phyloP scores from a whole-genome alignment of 2,797 vertebrate species.

The Ficedula albicollis region DNA sequence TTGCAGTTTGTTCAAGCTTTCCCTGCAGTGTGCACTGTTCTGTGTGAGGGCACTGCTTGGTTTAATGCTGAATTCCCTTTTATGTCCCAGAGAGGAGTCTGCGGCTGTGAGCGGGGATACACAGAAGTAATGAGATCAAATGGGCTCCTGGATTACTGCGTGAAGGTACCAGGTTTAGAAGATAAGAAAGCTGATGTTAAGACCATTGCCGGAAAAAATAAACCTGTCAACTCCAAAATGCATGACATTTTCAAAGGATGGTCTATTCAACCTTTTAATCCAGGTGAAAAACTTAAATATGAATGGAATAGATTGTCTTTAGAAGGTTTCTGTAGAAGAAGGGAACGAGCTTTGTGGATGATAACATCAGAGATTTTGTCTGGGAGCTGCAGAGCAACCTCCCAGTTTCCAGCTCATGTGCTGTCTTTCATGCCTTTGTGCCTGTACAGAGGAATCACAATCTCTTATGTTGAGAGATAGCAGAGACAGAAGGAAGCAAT shows the following conservation, averaged over 20 bases:
- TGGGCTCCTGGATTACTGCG: constrained; percentile 95
- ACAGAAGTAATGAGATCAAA: constrained; percentile 95
- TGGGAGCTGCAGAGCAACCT: constrained; percentile 34
- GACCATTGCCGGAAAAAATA: constrained; percentile 88
- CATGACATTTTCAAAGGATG: constrained; percentile 93
- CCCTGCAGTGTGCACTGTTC: background rate
- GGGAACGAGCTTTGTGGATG: constrained; percentile 40
- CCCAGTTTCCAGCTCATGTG: background rate
- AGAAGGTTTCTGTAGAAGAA: background rate
- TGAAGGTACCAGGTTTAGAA: constrained; percentile 91
- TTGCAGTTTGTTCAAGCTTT: background rate
- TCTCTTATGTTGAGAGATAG: constrained; percentile 21
- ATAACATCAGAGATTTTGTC: constrained; percentile 38
- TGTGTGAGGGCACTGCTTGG: background rate
- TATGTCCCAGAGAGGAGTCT: constrained; percentile 87
- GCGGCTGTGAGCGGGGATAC: constrained; percentile 93
- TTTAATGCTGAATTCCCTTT: constrained; percentile 37
- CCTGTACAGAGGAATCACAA: background rate
- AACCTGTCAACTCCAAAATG: constrained; percentile 88
- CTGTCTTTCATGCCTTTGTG: constrained; percentile 37
- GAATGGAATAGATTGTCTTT: constrained; percentile 46
- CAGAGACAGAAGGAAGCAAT: background rate
- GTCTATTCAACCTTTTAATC: constrained; percentile 93
- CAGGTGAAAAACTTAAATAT: constrained; percentile 82
- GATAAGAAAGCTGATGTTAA: constrained; percentile 97